Conservation (phyloP, 2,888 invertebrate species). For the Camptogramma bilineatum region DNA sequence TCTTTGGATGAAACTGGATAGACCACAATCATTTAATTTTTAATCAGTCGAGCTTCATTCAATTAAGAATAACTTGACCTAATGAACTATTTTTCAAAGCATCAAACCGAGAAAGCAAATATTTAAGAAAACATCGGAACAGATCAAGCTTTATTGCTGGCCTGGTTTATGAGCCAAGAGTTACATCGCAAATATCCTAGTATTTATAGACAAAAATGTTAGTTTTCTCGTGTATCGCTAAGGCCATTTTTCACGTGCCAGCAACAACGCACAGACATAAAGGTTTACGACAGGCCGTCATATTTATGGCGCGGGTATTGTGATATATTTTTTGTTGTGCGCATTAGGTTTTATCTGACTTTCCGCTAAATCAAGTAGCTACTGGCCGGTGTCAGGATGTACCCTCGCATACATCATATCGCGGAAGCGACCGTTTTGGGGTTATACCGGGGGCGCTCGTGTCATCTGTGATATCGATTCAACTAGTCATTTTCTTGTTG, state of each 20-base stretch:
- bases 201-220: conserved; percentile 55
- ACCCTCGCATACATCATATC: conserved; percentile 82
- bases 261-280: conserved; percentile 81
- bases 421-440: conserved; percentile 81
- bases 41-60: not conserved
- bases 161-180: conserved; percentile 57
- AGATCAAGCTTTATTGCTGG: conserved; percentile 40
- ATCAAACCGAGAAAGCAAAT: conserved; percentile 10
- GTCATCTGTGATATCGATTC: conserved; percentile 76
- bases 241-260: conserved; percentile 82
- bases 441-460: conserved; percentile 72
- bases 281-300: conserved; percentile 85
- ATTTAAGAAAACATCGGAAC: conserved; percentile 32
- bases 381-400: conserved; percentile 85
- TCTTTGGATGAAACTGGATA: not conserved
- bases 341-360: conserved; percentile 85
- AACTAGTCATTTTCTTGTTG: conserved; percentile 62
- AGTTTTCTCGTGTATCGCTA: conserved; percentile 67
- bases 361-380: conserved; percentile 86
- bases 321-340: conserved; percentile 85
- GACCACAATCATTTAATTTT: not conserved
- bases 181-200: conserved; percentile 56
- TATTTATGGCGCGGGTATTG: conserved; percentile 84
- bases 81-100: not conserved
- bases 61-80: not conserved